phyloP scores from a whole-genome alignment of 2,888 invertebrate genomes.

The Patella depressa region DNA sequence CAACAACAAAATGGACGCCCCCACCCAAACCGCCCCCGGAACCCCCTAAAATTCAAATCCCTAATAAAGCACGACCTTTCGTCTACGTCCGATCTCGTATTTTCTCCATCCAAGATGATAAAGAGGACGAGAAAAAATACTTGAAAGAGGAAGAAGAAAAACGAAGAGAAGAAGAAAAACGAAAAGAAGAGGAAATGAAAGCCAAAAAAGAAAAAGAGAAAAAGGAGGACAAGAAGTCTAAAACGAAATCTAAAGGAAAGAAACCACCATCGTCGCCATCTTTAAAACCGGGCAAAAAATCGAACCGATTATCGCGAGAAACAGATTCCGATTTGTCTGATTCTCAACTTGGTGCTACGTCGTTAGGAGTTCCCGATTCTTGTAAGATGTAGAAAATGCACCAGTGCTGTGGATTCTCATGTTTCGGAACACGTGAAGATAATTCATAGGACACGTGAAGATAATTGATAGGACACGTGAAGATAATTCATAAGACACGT shows the following conservation, averaged over 20 bases:
- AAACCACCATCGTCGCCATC: slow-evolving; percentile 1
- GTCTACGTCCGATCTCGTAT: slow-evolving; percentile 60
- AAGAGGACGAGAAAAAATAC: slow-evolving; percentile 39
- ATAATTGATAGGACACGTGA: no score
- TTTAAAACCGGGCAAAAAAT: not conserved
- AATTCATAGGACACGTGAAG: no score
- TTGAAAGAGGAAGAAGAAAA: slow-evolving; percentile 9
- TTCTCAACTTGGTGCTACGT: slow-evolving; percentile 1
- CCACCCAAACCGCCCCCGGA: slow-evolving; percentile 30
- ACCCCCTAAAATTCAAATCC: slow-evolving; percentile 34
- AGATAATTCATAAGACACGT: no score
- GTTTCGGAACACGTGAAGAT: not conserved
- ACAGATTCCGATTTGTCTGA: not conserved
- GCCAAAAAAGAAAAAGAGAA: not conserved
- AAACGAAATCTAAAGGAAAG: not conserved
- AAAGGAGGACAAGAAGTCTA: not conserved
- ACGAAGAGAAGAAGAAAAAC: not conserved
- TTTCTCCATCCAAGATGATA: slow-evolving; percentile 59
- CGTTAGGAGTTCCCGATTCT: not conserved
- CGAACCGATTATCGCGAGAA: not conserved
- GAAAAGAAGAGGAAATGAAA: slow-evolving; percentile 1
- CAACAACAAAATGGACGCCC: slow-evolving; percentile 8
- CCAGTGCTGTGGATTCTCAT: not conserved
- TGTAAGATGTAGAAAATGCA: not conserved
- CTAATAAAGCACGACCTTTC: slow-evolving; percentile 54